A percentile compares a stretch with the other conserved stretches of the same genome.
These are phyloP conservation scores for Drosophila gunungcola DNA, from an alignment of 1,140 invertebrate genomes.

Conservation along the genomic window DNA sequence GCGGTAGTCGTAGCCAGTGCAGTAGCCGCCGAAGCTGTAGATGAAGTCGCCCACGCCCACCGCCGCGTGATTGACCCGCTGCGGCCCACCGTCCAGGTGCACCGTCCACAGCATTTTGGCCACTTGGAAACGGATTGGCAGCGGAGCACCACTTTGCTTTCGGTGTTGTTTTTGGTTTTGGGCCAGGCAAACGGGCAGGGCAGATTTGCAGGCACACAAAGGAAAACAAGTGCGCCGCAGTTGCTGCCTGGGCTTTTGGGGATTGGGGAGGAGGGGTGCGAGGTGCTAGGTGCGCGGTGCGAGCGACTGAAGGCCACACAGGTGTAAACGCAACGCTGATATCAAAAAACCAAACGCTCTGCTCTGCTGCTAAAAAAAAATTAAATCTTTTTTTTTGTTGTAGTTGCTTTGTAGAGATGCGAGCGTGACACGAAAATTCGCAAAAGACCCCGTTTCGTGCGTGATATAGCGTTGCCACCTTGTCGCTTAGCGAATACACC, in stretches of 20 bases:
- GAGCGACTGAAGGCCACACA: conserved; percentile 41
- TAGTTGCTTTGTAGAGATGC: background rate
- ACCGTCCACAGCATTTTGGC: conserved; percentile 91
- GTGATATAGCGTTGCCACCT: too few relatives aligned
- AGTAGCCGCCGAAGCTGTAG: conserved; percentile 96
- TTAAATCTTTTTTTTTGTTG: background rate
- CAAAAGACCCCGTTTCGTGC: background rate
- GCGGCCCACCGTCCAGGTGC: conserved; percentile 90
- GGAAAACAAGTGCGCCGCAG: conserved; percentile 26
- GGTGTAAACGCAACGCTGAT: conserved; percentile 25
- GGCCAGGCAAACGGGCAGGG: background rate
- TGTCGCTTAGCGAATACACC: too few relatives aligned
- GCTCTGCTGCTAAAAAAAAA: conserved; percentile 14
- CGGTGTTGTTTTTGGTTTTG: background rate
- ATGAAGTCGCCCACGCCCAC: conserved; percentile 92
- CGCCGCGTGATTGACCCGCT: conserved; percentile 94
- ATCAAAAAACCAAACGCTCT: background rate
- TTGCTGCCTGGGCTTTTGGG: conserved; percentile 1
- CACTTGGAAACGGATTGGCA: background rate
- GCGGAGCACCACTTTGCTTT: too few relatives aligned
- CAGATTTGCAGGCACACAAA: conserved; percentile 9
- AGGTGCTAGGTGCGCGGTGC: conserved; percentile 7
- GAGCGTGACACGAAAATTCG: conserved; percentile 1
- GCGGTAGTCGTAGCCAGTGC: conserved; percentile 91
- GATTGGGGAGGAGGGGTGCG: background rate